A percentile compares a stretch with the other conserved stretches of the same genome.
Evolutionary conservation across 2,888 invertebrate species (phyloP).

Genomic region (Erannis defoliaria): DNA sequence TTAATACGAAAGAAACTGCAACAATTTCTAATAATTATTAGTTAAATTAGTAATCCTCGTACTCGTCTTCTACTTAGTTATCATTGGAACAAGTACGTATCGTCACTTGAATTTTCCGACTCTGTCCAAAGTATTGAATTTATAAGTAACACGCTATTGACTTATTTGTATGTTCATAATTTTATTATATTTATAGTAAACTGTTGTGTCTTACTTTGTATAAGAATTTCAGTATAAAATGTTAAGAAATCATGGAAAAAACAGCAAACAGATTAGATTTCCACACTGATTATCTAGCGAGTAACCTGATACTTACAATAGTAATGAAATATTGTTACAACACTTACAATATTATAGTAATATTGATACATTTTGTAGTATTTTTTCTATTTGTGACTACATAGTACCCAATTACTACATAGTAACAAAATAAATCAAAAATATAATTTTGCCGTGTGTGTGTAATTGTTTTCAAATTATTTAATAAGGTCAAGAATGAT

Average conservation of each 20-base stretch:
- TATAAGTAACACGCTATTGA: slow-evolving; percentile 10
- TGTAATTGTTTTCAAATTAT: too few relatives aligned
- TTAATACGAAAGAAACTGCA: slow-evolving; percentile 33
- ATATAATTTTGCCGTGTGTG: too few relatives aligned
- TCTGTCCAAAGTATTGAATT: slow-evolving; percentile 38
- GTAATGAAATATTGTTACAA: too few relatives aligned
- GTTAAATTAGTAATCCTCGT: slow-evolving; percentile 11
- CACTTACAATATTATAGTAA: too few relatives aligned
- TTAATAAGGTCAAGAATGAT: too few relatives aligned
- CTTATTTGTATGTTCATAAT: slow-evolving; percentile 6
- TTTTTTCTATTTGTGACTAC: too few relatives aligned
- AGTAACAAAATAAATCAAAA: too few relatives aligned
- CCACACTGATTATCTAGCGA: neutral
- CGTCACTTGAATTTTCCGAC: slow-evolving; percentile 22
- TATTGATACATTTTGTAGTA: too few relatives aligned
- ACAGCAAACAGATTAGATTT: neutral
- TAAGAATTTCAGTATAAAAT: slow-evolving; percentile 1
- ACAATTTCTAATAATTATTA: slow-evolving; percentile 17
- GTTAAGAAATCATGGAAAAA: neutral
- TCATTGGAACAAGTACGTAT: too few relatives aligned
- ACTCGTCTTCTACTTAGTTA: too few relatives aligned
- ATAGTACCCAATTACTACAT: too few relatives aligned
- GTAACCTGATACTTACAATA: too few relatives aligned
- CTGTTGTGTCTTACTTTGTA: slow-evolving; percentile 22
- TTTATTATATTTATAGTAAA: slow-evolving; percentile 25